Conservation (phyloP, 1,140 invertebrate genomes). For the Apis cerana region DNA sequence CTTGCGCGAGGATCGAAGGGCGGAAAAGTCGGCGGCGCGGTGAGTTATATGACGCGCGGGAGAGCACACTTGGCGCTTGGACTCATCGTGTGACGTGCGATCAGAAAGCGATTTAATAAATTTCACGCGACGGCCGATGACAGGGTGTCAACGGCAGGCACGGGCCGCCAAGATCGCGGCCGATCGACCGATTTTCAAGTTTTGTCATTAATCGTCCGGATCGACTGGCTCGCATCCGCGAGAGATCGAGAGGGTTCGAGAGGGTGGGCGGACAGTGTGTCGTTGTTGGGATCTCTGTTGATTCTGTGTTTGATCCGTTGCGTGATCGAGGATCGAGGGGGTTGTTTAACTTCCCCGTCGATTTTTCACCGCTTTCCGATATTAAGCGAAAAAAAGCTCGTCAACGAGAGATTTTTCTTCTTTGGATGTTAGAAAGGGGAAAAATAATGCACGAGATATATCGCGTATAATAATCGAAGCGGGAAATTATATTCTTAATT, state of each 20-base stretch:
- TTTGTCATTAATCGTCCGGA: conserved; percentile 29
- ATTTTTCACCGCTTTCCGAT: neutral
- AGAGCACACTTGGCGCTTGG: conserved; percentile 12
- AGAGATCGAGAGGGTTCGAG: neutral
- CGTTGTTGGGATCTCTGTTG: neutral
- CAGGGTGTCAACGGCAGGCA: conserved; percentile 31
- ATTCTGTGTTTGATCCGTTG: too few relatives aligned
- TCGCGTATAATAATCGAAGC: too few relatives aligned
- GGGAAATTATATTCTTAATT: too few relatives aligned
- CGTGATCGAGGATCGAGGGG: neutral
- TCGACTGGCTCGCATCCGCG: neutral
- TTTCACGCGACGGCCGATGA: conserved; percentile 36
- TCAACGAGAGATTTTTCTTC: neutral
- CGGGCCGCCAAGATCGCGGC: conserved; percentile 32
- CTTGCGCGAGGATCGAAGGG: neutral
- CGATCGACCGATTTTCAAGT: conserved; percentile 27
- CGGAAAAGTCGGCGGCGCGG: conserved; percentile 6
- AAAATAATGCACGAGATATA: too few relatives aligned
- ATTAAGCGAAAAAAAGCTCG: too few relatives aligned
- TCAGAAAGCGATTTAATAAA: conserved; percentile 52
- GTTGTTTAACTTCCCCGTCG: neutral
- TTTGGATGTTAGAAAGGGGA: too few relatives aligned
- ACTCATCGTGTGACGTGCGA: conserved; percentile 22
- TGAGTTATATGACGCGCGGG: conserved; percentile 34
- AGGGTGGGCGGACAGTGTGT: neutral